A percentile compares a stretch with the other conserved stretches of the same genome.
Evolutionary conservation across 2,888 invertebrate species (phyloP).

Genomic region (Rhorus exstirpatorius): DNA sequence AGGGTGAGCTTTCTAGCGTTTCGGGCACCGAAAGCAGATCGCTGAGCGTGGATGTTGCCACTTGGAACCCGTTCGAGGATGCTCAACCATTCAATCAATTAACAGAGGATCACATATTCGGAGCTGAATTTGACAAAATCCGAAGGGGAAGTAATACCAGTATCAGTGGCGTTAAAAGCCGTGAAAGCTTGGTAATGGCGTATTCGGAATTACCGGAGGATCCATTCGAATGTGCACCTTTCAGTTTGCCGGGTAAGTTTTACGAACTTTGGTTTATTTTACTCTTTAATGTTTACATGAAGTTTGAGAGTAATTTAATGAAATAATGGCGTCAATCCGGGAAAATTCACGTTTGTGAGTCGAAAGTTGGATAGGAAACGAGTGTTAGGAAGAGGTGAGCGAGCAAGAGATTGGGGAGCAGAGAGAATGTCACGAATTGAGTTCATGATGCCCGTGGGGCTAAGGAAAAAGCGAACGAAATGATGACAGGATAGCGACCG

Average conservation of each 20-base stretch:
- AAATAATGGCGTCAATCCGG: too few species aligned
- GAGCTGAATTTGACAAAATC: slow-evolving; percentile 94
- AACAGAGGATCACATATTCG: slow-evolving; percentile 93
- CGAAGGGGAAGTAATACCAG: slow-evolving; percentile 93
- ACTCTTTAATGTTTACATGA: slow-evolving; percentile 4
- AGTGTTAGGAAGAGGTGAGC: too few species aligned
- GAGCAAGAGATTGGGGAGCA: too few species aligned
- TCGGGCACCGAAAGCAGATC: slow-evolving; percentile 84
- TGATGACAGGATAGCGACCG: too few species aligned
- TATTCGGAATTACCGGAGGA: slow-evolving; percentile 88
- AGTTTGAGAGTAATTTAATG: slow-evolving; percentile 10
- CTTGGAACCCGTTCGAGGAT: slow-evolving; percentile 95
- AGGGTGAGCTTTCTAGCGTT: slow-evolving; percentile 85
- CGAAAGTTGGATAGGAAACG: too few species aligned
- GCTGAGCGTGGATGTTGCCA: slow-evolving; percentile 88
- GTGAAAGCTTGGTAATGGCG: slow-evolving; percentile 91
- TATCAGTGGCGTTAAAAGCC: slow-evolving; percentile 90
- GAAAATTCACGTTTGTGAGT: too few species aligned
- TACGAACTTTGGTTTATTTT: slow-evolving; percentile 59
- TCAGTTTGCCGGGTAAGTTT: slow-evolving; percentile 90
- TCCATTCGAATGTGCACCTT: slow-evolving; percentile 94
- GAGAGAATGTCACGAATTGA: too few species aligned
- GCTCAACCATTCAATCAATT: slow-evolving; percentile 90
- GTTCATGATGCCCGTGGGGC: too few species aligned
- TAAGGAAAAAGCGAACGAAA: too few species aligned